Conservation (phyloP, 2,888 invertebrate genomes). For the Drosophila borealis region DNA sequence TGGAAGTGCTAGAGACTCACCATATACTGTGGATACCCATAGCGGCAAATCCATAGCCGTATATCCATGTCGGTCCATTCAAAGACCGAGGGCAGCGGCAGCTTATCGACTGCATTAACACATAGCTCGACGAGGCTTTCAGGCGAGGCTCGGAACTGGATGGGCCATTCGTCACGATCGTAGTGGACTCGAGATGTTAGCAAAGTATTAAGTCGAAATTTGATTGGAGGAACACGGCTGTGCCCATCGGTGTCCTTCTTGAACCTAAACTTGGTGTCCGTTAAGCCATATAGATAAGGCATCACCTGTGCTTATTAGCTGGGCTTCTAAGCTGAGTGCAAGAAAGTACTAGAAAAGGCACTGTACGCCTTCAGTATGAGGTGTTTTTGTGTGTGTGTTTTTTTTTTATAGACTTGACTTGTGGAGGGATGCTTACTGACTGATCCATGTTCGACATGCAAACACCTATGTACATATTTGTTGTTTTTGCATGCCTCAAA, state of each 20-base stretch:
- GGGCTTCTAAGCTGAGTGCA: no score
- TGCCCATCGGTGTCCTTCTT: background rate
- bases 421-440: no score
- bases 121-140: conserved; percentile 85
- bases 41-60: conserved; percentile 85
- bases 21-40: conserved; percentile 86
- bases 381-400: no score
- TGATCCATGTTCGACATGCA: no score
- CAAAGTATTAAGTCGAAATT: conserved; percentile 35
- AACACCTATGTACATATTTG: no score
- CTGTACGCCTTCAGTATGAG: no score
- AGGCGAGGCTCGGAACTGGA: conserved; percentile 79
- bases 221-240: conserved; percentile 10
- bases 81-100: conserved; percentile 84
- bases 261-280: conserved; percentile 60
- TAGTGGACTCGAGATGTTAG: conserved; percentile 28
- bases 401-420: no score
- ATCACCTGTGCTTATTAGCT: conserved; percentile 14
- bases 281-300: conserved; percentile 62
- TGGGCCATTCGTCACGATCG: conserved; percentile 50
- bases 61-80: conserved; percentile 85
- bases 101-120: conserved; percentile 81
- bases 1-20: conserved; percentile 71
- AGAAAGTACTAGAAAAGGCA: no score
- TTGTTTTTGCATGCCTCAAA: no score